phyloP scores from a whole-genome alignment of 2,797 vertebrate genomes.

The Epinephelus malabaricus region DNA sequence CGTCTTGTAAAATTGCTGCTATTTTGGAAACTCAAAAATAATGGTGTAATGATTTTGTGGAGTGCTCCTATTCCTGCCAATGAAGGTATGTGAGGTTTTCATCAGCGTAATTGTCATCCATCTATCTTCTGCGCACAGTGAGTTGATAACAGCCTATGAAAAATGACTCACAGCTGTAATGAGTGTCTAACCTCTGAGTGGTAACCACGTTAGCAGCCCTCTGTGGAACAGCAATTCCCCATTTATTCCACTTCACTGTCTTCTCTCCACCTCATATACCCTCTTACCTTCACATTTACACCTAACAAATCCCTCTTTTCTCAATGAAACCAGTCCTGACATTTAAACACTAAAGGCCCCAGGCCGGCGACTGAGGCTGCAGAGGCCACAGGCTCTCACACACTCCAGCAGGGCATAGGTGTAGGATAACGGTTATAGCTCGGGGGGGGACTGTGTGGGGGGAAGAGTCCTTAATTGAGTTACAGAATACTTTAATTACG shows the following conservation, averaged over 20 bases:
- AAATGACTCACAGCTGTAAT: constrained; percentile 82
- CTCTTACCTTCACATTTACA: constrained; percentile 49
- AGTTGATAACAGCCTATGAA: constrained; percentile 83
- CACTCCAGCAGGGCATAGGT: constrained; percentile 34
- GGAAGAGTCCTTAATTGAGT: constrained; percentile 80
- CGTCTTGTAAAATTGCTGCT: neutral
- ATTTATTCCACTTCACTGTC: constrained; percentile 80
- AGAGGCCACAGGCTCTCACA: constrained; percentile 25
- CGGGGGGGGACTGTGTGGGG: neutral
- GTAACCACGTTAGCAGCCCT: constrained; percentile 65
- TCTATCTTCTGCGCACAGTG: constrained; percentile 83
- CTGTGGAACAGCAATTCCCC: constrained; percentile 71
- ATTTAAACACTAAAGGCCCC: constrained; percentile 45
- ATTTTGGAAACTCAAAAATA: constrained; percentile 38
- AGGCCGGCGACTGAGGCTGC: constrained; percentile 20
- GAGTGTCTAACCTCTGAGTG: constrained; percentile 76
- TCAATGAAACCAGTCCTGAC: constrained; percentile 35
- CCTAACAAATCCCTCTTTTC: constrained; percentile 49
- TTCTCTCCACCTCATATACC: constrained; percentile 65
- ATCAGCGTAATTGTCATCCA: constrained; percentile 84
- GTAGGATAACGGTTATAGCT: constrained; percentile 50
- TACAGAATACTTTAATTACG: constrained; percentile 86
- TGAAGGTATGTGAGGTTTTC: constrained; percentile 70
- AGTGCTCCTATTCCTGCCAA: constrained; percentile 50
- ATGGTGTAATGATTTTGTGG: constrained; percentile 46